phyloP scores from a whole-genome alignment of 2,113 vertebrate genomes.

The Verasper variegatus region DNA sequence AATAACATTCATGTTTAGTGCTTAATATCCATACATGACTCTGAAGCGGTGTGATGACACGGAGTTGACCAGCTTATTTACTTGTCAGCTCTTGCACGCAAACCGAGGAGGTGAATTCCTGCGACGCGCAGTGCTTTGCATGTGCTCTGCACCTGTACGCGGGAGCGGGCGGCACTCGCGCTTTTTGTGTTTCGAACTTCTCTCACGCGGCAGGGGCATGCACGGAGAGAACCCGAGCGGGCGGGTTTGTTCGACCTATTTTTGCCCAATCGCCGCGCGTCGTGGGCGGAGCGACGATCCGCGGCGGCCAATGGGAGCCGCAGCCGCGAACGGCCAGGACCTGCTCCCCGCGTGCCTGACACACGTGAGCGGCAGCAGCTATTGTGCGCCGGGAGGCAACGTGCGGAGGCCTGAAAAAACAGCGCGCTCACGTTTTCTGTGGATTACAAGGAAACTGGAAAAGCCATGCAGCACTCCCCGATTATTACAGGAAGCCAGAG shows the following conservation, averaged over 20 bases:
- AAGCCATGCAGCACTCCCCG: constrained; percentile 49
- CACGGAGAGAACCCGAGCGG: constrained; percentile 72
- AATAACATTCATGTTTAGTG: not conserved
- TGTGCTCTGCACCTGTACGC: constrained; percentile 65
- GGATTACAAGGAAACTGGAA: constrained; percentile 75
- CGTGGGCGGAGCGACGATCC: constrained; percentile 58
- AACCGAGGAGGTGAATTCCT: constrained; percentile 48
- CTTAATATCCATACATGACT: not conserved
- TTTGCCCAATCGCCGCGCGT: constrained; percentile 69
- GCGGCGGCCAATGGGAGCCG: constrained; percentile 63
- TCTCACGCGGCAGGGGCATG: constrained; percentile 85
- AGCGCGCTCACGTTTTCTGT: constrained; percentile 79
- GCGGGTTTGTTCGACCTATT: constrained; percentile 71
- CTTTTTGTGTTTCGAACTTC: constrained; percentile 66
- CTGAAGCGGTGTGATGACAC: not conserved
- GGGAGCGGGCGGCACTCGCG: constrained; percentile 62
- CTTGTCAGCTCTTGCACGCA: constrained; percentile 12
- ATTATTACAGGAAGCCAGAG: constrained; percentile 6
- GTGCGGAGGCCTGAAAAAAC: constrained; percentile 72
- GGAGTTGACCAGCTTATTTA: constrained; percentile 20
- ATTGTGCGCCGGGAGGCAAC: constrained; percentile 77
- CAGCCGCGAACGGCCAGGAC: constrained; percentile 57
- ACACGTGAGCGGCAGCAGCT: constrained; percentile 80
- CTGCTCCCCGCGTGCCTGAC: constrained; percentile 74
- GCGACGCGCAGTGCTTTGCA: constrained; percentile 44